Base-by-base conservation (phyloP, 2,113 vertebrate species). In the Coreoperca whiteheadi region DNA sequence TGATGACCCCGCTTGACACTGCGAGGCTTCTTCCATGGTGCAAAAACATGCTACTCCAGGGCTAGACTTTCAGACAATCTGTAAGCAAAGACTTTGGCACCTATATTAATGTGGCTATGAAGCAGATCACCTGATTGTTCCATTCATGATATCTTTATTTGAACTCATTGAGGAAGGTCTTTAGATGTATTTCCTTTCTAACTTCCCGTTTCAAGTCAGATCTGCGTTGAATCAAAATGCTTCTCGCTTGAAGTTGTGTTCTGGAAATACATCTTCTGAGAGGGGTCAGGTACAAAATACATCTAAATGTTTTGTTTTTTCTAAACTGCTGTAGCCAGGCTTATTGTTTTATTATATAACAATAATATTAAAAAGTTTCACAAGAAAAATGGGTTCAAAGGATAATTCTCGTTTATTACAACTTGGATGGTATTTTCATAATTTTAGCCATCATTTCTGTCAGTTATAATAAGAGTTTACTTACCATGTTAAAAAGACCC, bases 1-100 rank as follows among this genome's bases (percentile, higher is more conserved):
- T 91, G 83, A 79, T 94, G 91, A 95, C 91, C 92, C 82, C 43
- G 87, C 91, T 88, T 93, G 94, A 94, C 94, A 88, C 75, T 41
- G 59, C 32, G 74, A 81, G 72, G 60, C 77, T 72, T 74, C 85
- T 60, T 82, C 79, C 87, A 67, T 54, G 87, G 54, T 85, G 87
- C 73, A 87, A 93, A 94, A 92, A 95, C 92, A 93, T 81, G 48
- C 85, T 91, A 93, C 94, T 93, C 89, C 82, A 41, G 54, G 88
- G 89, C 63, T 94, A 81, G 80, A 83, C 88, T 94, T 95, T 94
- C 93, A 93, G 76, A 72, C 56, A 61, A 48, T 12, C 56, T 63
- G 50, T 71, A 57, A 37, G 61, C 23, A 82, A 70, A 79, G 48
- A 81, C 46, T 25, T 54, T 15, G 23, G 60, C 53, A 51, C 51